These are phyloP conservation scores for Onychorhynchus coronatus DNA, from an alignment of 2,113 vertebrate genomes.

Conservation along the genomic window DNA sequence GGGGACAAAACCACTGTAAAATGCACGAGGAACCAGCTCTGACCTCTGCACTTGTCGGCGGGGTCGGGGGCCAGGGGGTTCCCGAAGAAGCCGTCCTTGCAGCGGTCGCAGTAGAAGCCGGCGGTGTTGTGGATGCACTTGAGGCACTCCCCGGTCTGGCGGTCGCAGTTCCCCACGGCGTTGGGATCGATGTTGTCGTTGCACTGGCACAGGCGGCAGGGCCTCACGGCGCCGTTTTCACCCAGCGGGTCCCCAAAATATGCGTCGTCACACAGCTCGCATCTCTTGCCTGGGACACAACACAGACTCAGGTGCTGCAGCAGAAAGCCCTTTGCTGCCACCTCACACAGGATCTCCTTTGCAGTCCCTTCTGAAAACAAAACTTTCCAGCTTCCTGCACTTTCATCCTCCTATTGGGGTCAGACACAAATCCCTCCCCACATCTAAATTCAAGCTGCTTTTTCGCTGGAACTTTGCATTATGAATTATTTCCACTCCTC, in stretches of 20 bases:
- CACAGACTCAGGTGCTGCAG: neutral
- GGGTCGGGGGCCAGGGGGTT: slow-evolving; percentile 77
- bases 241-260: slow-evolving; percentile 93
- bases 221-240: slow-evolving; percentile 67
- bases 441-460: neutral
- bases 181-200: slow-evolving; percentile 89
- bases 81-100: slow-evolving; percentile 86
- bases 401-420: neutral
- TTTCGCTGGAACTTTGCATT: neutral
- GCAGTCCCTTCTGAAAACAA: neutral
- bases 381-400: neutral
- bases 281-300: slow-evolving; percentile 82
- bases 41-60: slow-evolving; percentile 79
- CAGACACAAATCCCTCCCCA: neutral
- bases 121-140: slow-evolving; percentile 90
- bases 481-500: neutral
- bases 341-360: neutral
- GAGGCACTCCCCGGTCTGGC: slow-evolving; percentile 84
- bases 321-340: neutral
- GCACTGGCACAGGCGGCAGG: slow-evolving; percentile 89
- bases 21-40: neutral
- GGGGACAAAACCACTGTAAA: neutral
- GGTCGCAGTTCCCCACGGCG: slow-evolving; percentile 85
- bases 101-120: slow-evolving; percentile 86
- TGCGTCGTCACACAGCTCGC: slow-evolving; percentile 94